Evolutionary conservation across 2,797 vertebrate genomes (phyloP), one percentile per base, ranked within the genome.

Genomic region (Iguana delicatissima): DNA sequence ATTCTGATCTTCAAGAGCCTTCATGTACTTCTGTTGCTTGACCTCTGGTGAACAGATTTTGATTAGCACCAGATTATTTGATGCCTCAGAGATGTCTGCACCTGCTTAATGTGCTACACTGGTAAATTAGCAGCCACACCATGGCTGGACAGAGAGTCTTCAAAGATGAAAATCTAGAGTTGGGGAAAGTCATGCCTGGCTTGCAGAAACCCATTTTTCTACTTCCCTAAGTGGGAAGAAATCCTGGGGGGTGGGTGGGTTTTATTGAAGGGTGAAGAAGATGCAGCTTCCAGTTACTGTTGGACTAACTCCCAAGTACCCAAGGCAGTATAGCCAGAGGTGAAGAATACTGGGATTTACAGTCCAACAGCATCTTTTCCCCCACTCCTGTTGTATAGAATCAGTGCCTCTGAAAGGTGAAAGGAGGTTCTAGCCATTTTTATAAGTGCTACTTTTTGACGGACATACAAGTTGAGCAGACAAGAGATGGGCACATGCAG

Each of bases 131-230:
- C 86, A 1, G 29, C 38, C 29, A 74, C 3, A n/a, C 81, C 38
- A 0, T 0, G 0, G 18, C 2, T 89, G 93, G 12, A 26, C 55
- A 13, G 5, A 22, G 38, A 46, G 83, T 57, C 52, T 89, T 84
- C 16, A 0, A 26, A 67, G 81, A 62, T 5, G 80, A 76, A 29
- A 59, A 81, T 64, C 69, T 74, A 55, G 3, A 38, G 22, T 62
- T 55, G 0, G 76, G 67, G 42, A 32, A 80, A 52, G 0, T 69
- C 0, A 55, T 13, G 13, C 14, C 0, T 0, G 35, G n/a, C 46
- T 0, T 6, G 12, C 0, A 0, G 9, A 22, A 52, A 55, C 26
- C 5, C 16, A 20, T 50, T 12, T 16, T 3, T 50, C 84, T 9
- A 52, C 6, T n/a, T 85, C 16, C 64, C 64, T 4, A 6, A 84